These are phyloP conservation scores for Phallusia fumigata DNA, from an alignment of 23 tunicate species.

Conservation along the genomic window DNA sequence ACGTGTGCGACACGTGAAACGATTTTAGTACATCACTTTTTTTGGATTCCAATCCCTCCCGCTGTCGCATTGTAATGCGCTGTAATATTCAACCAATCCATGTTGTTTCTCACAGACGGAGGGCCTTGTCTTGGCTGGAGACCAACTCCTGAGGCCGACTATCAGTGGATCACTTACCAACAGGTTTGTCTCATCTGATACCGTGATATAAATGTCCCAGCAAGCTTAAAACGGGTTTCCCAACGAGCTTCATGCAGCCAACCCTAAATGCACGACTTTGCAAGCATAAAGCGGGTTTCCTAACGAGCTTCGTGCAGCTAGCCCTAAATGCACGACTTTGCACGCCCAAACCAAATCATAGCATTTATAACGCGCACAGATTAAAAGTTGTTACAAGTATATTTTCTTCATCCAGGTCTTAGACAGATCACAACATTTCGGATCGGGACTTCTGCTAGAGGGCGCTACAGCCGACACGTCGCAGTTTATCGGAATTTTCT, in stretches of 20 bases:
- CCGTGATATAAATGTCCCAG: no score
- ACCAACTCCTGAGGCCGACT: slow-evolving; percentile 49
- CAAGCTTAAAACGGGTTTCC: no score
- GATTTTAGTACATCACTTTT: no score
- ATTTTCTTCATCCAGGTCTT: slow-evolving; percentile 70
- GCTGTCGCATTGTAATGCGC: neutral
- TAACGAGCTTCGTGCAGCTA: no score
- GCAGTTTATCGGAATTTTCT: slow-evolving; percentile 79
- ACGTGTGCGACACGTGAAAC: no score
- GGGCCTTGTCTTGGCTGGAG: slow-evolving; percentile 80
- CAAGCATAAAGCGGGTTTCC: no score
- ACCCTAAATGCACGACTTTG: no score
- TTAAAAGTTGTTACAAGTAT: slow-evolving; percentile 34
- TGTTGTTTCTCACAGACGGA: slow-evolving; percentile 28
- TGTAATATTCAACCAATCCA: neutral
- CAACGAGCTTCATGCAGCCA: no score
- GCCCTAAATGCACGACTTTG: no score
- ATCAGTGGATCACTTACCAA: slow-evolving; percentile 78
- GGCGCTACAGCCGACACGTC: slow-evolving; percentile 61
- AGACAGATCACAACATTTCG: slow-evolving; percentile 57
- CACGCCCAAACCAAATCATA: no score
- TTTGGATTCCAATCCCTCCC: no score
- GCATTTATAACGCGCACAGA: no score
- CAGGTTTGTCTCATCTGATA: slow-evolving; percentile 29
- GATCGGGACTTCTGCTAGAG: slow-evolving; percentile 75